Evolutionary conservation across 2,888 invertebrate species (phyloP).

Genomic region (Drosophila percnosoma): DNA sequence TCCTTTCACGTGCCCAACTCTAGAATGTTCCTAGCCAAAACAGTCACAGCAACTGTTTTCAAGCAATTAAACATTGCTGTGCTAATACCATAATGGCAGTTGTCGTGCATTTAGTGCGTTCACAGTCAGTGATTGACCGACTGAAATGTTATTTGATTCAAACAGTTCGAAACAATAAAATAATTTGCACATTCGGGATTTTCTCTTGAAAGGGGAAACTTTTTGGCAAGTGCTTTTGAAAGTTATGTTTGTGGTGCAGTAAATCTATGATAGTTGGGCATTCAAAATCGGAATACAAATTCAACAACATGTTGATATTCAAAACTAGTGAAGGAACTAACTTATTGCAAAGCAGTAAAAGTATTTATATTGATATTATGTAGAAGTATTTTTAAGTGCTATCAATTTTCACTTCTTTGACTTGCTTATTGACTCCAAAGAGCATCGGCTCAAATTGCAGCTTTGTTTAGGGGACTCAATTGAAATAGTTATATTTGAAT

Average conservation of each 20-base stretch:
- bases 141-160: slow-evolving; percentile 37
- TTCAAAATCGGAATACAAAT: neutral
- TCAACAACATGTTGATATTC: neutral
- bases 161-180: slow-evolving; percentile 8
- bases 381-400: neutral
- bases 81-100: slow-evolving; percentile 64
- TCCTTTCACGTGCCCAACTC: slow-evolving; percentile 5
- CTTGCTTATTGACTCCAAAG: neutral
- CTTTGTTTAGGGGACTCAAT: neutral
- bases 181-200: neutral
- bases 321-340: neutral
- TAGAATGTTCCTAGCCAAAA: neutral
- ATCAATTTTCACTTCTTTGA: neutral
- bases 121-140: slow-evolving; percentile 28
- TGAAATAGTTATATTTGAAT: neutral
- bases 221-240: slow-evolving; percentile 13
- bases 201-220: slow-evolving; percentile 12
- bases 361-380: neutral
- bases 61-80: slow-evolving; percentile 71
- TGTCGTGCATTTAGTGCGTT: slow-evolving; percentile 58
- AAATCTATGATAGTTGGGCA: neutral
- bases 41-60: slow-evolving; percentile 3
- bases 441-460: too few relatives aligned
- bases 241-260: neutral
- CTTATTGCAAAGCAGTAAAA: neutral